A percentile compares a stretch with the other conserved stretches of the same genome.
These are phyloP conservation scores for Epiblema foenella DNA, from an alignment of 2,888 invertebrate species.

Conservation along the genomic window DNA sequence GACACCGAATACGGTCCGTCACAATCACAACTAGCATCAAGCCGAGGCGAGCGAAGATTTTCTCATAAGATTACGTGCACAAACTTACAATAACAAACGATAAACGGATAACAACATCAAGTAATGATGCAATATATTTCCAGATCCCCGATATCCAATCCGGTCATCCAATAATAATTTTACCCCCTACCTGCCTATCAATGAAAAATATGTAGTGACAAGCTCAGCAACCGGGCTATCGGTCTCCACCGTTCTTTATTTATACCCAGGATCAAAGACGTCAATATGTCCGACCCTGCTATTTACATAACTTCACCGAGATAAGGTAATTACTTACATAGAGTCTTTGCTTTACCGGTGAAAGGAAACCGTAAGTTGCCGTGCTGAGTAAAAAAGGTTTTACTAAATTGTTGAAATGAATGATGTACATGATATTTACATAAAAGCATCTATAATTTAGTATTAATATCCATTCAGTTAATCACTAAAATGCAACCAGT, in stretches of 20 bases:
- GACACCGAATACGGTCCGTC: conserved; percentile 34
- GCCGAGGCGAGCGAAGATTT: conserved; percentile 47
- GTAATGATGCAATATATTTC: conserved; percentile 4
- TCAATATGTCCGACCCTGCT: conserved; percentile 56
- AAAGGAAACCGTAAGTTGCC: background rate
- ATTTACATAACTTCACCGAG: conserved; percentile 49
- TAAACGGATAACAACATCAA: background rate
- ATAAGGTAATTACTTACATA: conserved; percentile 52
- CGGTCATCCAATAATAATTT: conserved; percentile 6
- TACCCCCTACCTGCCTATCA: conserved; percentile 1
- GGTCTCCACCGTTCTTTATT: conserved; percentile 56
- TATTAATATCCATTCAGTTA: too few species aligned
- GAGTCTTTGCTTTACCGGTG: conserved; percentile 8
- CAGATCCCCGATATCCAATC: background rate
- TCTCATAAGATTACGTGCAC: conserved; percentile 7
- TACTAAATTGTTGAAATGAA: background rate
- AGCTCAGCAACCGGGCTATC: conserved; percentile 48
- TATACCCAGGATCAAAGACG: conserved; percentile 58
- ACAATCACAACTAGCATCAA: conserved; percentile 31
- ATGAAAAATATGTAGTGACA: conserved; percentile 19
- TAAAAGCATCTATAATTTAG: too few species aligned
- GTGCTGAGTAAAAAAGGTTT: background rate
- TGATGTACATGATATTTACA: background rate
- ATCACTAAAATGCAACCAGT: too few species aligned
- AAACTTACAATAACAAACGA: background rate